phyloP scores from a whole-genome alignment of 53 echinoderm and acorn worm genomes.

The Pentamera pediparva region DNA sequence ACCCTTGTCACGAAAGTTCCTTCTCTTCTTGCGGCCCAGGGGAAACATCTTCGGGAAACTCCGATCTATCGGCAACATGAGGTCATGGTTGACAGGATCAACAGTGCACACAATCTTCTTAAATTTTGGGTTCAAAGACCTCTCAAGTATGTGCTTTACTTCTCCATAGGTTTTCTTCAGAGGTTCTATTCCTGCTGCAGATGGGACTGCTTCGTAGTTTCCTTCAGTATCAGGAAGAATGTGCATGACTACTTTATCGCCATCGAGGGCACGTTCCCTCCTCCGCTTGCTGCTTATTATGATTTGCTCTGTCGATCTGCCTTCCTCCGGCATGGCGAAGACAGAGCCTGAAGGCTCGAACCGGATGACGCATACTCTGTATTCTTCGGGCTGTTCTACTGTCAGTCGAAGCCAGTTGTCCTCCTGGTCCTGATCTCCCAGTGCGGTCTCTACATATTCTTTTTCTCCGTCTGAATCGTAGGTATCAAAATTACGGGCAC shows the following conservation, averaged over 20 bases:
- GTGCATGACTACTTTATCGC: slow-evolving; percentile 74
- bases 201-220: neutral
- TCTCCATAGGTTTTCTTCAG: slow-evolving; percentile 48
- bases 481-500: slow-evolving; percentile 32
- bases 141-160: slow-evolving; percentile 53
- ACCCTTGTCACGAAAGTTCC: neutral
- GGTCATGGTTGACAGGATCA: slow-evolving; percentile 57
- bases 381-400: slow-evolving; percentile 54
- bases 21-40: neutral
- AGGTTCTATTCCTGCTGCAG: neutral
- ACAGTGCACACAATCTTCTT: slow-evolving; percentile 69
- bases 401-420: slow-evolving; percentile 47
- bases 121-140: slow-evolving; percentile 42
- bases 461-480: slow-evolving; percentile 40
- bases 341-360: slow-evolving; percentile 61
- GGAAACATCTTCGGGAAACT: slow-evolving; percentile 63
- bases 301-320: slow-evolving; percentile 53
- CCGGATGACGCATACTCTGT: slow-evolving; percentile 72
- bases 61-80: slow-evolving; percentile 67
- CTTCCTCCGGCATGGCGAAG: slow-evolving; percentile 58
- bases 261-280: slow-evolving; percentile 62
- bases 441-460: slow-evolving; percentile 34
- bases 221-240: slow-evolving; percentile 45
- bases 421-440: neutral
- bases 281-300: slow-evolving; percentile 67